Evolutionary conservation across 30 jellyfish, hydroid and myxozoan genomes (phyloP).

Genomic region (Haliclystus octoradiatus): DNA sequence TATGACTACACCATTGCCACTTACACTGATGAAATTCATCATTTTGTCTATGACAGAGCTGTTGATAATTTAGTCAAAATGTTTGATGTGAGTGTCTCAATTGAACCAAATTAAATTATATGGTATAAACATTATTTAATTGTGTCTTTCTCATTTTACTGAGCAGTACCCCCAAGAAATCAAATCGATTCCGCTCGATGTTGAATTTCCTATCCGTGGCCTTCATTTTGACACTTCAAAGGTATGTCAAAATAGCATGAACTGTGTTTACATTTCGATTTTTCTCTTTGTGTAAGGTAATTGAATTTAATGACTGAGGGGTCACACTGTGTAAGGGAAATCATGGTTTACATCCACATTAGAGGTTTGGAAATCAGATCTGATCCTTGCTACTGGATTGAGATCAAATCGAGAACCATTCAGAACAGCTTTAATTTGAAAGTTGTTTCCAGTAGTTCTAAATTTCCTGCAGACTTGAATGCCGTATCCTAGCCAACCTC

Average conservation of each 20-base stretch:
- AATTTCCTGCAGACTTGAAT: too few species aligned
- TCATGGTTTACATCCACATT: too few species aligned
- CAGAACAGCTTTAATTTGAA: too few species aligned
- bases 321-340: too few species aligned
- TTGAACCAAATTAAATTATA: not conserved
- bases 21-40: slow-evolving; percentile 75
- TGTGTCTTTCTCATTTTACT: not conserved
- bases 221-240: slow-evolving; percentile 83
- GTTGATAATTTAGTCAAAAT: slow-evolving; percentile 40
- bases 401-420: too few species aligned
- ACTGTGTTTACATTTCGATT: not conserved
- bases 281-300: too few species aligned
- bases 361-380: too few species aligned
- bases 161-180: slow-evolving; percentile 60
- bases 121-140: too few species aligned
- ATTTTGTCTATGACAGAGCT: slow-evolving; percentile 42
- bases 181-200: slow-evolving; percentile 43
- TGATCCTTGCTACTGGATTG: too few species aligned
- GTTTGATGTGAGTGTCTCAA: slow-evolving; percentile 44
- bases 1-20: slow-evolving; percentile 85
- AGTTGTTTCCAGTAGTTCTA: too few species aligned
- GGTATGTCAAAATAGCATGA: slow-evolving; percentile 10
- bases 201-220: slow-evolving; percentile 85
- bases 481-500: too few species aligned
- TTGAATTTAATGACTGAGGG: too few species aligned